phyloP scores from a whole-genome alignment of 2,797 vertebrate species.

The Artibeus jamaicensis region DNA sequence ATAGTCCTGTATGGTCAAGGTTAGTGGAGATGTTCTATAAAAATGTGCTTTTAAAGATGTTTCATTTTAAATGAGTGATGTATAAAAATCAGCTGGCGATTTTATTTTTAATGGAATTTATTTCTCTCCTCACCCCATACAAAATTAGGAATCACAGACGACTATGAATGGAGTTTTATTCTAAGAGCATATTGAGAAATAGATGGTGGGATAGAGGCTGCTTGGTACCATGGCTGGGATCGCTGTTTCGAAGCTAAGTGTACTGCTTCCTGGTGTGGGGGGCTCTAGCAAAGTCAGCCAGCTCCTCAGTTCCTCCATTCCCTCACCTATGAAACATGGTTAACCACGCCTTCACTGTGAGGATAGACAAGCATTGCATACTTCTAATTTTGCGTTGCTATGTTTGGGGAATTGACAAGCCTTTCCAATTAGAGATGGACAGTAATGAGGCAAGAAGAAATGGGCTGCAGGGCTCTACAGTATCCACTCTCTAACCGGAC shows the following conservation, averaged over 20 bases:
- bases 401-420: not conserved
- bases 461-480: fast-evolving
- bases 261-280: not conserved
- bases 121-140: not conserved
- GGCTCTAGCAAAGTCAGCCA: not conserved
- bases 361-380: not conserved
- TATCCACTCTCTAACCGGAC: not conserved
- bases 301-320: not conserved
- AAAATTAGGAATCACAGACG: not conserved
- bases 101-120: not conserved
- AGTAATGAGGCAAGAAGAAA: not conserved
- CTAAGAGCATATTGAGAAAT: not conserved
- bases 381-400: not conserved
- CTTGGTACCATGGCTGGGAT: not conserved
- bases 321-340: not conserved
- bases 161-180: not conserved
- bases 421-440: not conserved
- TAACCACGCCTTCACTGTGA: not conserved
- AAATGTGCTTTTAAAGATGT: not conserved
- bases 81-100: not conserved
- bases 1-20: not conserved
- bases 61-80: not conserved
- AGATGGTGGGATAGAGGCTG: not conserved
- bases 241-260: not conserved
- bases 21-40: not conserved